These are phyloP conservation scores for Anarrhichthys ocellatus DNA, from an alignment of 2,113 vertebrate species.

Conservation along the genomic window DNA sequence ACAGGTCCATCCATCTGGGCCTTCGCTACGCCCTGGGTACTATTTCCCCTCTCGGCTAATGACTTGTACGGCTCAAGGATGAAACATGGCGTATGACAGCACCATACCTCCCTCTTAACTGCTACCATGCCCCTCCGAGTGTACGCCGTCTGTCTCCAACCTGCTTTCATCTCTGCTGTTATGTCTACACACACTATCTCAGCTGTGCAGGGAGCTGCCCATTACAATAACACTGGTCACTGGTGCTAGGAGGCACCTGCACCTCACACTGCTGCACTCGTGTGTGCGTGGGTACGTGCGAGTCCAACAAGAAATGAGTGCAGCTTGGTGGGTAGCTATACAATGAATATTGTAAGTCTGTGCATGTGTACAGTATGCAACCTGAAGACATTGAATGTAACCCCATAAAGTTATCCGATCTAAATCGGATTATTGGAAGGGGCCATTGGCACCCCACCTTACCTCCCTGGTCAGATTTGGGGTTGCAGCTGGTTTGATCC, in stretches of 20 bases:
- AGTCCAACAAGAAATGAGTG: background rate
- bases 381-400: background rate
- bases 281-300: background rate
- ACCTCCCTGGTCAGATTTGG: too few relatives aligned
- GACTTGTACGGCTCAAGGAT: constrained; percentile 16
- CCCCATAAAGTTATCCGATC: background rate
- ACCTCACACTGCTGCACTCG: background rate
- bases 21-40: constrained; percentile 19
- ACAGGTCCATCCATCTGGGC: constrained; percentile 39
- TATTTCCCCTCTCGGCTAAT: constrained; percentile 46
- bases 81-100: constrained; percentile 38
- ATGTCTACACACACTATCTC: constrained; percentile 69
- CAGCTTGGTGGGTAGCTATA: background rate
- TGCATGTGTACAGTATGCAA: background rate
- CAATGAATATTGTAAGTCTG: background rate
- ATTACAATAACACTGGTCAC: constrained; percentile 45
- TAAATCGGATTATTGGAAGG: background rate
- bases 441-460: too few relatives aligned
- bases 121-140: constrained; percentile 26
- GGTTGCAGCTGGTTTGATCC: too few relatives aligned
- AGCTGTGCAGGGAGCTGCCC: constrained; percentile 62
- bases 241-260: constrained; percentile 54
- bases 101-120: constrained; percentile 36
- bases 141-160: constrained; percentile 47
- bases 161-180: constrained; percentile 76